Evolutionary conservation across 2,797 vertebrate species (phyloP).

Genomic region (Alosa sapidissima): DNA sequence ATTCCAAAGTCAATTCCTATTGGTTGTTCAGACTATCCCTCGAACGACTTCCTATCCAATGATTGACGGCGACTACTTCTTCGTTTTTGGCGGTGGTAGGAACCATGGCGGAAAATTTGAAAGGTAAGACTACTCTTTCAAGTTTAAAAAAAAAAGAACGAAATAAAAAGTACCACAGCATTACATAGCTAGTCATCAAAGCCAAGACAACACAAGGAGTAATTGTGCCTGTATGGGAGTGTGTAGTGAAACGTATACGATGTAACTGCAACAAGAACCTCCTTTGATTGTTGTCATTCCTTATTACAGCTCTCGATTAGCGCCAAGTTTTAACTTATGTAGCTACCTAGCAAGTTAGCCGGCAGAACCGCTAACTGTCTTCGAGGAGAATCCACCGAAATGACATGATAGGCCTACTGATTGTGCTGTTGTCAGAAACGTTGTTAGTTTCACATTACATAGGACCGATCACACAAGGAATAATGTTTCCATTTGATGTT

Average conservation of each 20-base stretch:
- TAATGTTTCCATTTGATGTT: neutral
- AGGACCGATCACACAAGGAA: neutral
- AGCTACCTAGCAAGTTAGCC: neutral
- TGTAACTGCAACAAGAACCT: neutral
- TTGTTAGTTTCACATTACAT: neutral
- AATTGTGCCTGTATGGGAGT: neutral
- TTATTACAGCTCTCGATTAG: neutral
- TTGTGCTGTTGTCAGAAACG: neutral
- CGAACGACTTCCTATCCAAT: slow-evolving; percentile 42
- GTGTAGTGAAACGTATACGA: neutral
- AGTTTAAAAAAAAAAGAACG: slow-evolving; percentile 17
- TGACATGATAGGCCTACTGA: neutral
- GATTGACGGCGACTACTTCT: slow-evolving; percentile 24
- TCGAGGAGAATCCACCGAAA: neutral
- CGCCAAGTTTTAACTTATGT: neutral
- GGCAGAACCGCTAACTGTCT: neutral
- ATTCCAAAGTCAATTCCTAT: slow-evolving; percentile 31
- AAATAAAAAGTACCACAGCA: slow-evolving; percentile 11
- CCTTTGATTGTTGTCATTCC: neutral
- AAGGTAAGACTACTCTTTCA: slow-evolving; percentile 46
- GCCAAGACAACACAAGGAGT: too few relatives aligned
- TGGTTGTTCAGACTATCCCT: slow-evolving; percentile 42
- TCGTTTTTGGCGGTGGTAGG: slow-evolving; percentile 59
- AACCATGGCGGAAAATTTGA: slow-evolving; percentile 65
- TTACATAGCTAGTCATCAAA: neutral